Base-by-base conservation (phyloP, 2,113 vertebrate species). In the Morone chrysops region DNA sequence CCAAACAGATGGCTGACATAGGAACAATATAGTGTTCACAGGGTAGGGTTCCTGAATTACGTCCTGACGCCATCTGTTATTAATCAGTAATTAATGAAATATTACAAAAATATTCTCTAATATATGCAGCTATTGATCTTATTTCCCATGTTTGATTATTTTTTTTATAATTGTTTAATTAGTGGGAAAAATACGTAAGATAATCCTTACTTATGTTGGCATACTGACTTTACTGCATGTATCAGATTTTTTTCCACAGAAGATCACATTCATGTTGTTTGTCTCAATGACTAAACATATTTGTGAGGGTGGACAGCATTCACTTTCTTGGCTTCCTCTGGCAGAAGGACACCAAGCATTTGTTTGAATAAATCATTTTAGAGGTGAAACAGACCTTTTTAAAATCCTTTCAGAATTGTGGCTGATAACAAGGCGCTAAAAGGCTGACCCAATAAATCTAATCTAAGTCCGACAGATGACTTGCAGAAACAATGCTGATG, bases 401-500 rank as follows among this genome's bases (percentile, higher is more conserved):
- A 88, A 86, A 91, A 81, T 75, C 70, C 70, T 41, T 63, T 70
- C 50, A 63, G 22, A 73, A 54, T 48, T 47, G 54, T 70, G 62
- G 54, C 81, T 66, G 78, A 86, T 91, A 80, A 78, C 63, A 4
- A 17, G 69, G 0, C 31, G 59, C 82, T 90, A 75, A 89, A 88
- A 85, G 78, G 70, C 61, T 80, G 84, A 82, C 82, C 70, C 75
- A 61, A 84, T 84, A 85, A 87, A 80, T 57, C 36, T 73, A 89
- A 89, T 90, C 75, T 86, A 20, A 75, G 59, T 53, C 82, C 8
- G 4, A 72, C 84, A 92, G 82, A 86, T 83, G 82, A 80, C 72
- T 87, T 75, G 61, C 70, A 77, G 62, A 67, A 77, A 89, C 69
- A 87, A 74, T 47, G 73, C 79, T 50, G 70, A 54, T 54, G 65